Evolutionary conservation across 2,888 invertebrate genomes (phyloP), one percentile per base, ranked within the genome.

Genomic region (Rhingia campestris): DNA sequence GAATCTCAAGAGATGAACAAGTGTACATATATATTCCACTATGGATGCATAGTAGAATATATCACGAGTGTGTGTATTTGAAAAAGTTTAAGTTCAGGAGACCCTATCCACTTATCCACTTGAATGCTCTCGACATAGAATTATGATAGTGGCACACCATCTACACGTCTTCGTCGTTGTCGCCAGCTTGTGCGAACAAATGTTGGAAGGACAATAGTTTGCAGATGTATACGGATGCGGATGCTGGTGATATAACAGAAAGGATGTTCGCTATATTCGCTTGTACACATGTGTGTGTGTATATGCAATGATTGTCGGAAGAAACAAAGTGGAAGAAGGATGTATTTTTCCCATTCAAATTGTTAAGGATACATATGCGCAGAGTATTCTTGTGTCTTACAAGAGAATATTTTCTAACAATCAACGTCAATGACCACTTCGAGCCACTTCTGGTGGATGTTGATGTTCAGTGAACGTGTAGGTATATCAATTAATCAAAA

Each of bases 401-500:
- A 33, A 10, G 41, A 32, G 30, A 37, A 4, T 33, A n/a, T n/a
- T 33, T 9, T 5, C 10, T 10, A 56, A 39, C 49, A 49, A 64
- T n/a, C 14, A 64, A n/a, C 45, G 39, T 47, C 12, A 12, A n/a
- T 32, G 32, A 6, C 45, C 45, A 47, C 61, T 61, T 61, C 6
- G 14, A 12, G 58, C 35, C 58, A 58, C 37, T 47, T 69, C 45
- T 22, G 14, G 32, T 59, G 22, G 2, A 22, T 22, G 22, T 22
- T 22, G 22, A 22, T 22, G 22, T 22, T 22, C 22, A 2, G 22
- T 22, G 22, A 1, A 22, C 22, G 22, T 22, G 22, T 22, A 22
- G 22, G 22, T 22, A 2, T 22, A 2, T 54, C 53, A 45, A 61
- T 72, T 72, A 72, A 72, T 63, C 61, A 72, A 72, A 35, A n/a